These are phyloP conservation scores for Charadrius vociferus DNA, from an alignment of 2,113 vertebrate genomes.

Conservation along the genomic window DNA sequence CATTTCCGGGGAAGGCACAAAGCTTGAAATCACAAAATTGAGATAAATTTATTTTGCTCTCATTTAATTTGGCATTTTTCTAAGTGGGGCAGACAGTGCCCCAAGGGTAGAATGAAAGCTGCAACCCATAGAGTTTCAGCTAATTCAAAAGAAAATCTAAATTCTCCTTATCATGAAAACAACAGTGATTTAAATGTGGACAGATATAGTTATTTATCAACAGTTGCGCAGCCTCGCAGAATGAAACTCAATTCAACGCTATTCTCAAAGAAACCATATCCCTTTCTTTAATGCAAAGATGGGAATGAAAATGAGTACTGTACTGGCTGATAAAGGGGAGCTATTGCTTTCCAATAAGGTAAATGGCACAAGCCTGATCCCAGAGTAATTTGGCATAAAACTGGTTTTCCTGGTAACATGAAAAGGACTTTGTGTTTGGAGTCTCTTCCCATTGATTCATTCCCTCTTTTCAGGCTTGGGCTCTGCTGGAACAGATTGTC, in stretches of 20 bases:
- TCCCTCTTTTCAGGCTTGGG: conserved; percentile 9
- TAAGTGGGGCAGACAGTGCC: neutral
- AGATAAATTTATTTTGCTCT: neutral
- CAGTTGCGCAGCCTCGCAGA: neutral
- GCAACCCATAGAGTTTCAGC: neutral
- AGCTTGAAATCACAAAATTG: neutral
- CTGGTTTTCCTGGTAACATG: conserved; percentile 16
- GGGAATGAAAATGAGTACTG: conserved; percentile 57
- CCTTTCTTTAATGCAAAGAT: conserved; percentile 36
- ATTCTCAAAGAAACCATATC: conserved; percentile 1
- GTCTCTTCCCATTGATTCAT: conserved; percentile 24
- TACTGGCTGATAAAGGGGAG: conserved; percentile 49
- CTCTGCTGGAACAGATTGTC: conserved; percentile 51
- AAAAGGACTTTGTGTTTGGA: conserved; percentile 9
- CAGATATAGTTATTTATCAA: conserved; percentile 44
- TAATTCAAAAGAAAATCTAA: conserved; percentile 11
- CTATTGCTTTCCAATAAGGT: conserved; percentile 56
- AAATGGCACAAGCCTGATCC: conserved; percentile 38
- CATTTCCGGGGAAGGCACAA: neutral
- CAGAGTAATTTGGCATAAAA: conserved; percentile 38
- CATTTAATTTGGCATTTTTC: neutral
- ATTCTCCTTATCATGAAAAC: neutral
- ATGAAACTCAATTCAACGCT: neutral
- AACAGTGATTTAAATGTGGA: neutral
- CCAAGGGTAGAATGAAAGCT: neutral